These are phyloP conservation scores for Euborellia annulipes DNA, from an alignment of 1,140 invertebrate species.

Conservation along the genomic window DNA sequence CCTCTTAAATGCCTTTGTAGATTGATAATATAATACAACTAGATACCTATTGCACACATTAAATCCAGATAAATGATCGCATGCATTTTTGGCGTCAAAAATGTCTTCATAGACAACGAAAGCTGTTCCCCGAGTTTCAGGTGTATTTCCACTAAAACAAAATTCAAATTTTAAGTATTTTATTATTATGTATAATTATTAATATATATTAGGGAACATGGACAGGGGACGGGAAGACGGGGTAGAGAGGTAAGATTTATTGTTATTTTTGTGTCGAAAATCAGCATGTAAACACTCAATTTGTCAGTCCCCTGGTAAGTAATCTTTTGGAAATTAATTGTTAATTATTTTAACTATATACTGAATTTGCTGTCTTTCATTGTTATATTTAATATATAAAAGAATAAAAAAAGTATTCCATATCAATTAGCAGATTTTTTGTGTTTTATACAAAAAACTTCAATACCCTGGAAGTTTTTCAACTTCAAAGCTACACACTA, in stretches of 20 bases:
- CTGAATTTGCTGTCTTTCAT: too few species aligned
- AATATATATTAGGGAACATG: neutral
- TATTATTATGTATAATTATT: neutral
- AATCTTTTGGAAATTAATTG: too few species aligned
- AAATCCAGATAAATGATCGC: conserved; percentile 96
- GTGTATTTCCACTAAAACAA: conserved; percentile 78
- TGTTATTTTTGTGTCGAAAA: neutral
- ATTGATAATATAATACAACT: conserved; percentile 92
- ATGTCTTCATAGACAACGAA: conserved; percentile 99
- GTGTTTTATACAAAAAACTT: too few species aligned
- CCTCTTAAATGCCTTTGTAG: conserved; percentile 89
- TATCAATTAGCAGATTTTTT: too few species aligned
- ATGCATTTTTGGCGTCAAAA: conserved; percentile 99
- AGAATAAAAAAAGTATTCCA: too few species aligned
- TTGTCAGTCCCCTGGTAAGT: too few species aligned
- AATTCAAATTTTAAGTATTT: conserved; percentile 10
- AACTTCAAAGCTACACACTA: too few species aligned
- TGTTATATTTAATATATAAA: too few species aligned
- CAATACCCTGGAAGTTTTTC: too few species aligned
- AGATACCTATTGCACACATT: conserved; percentile 98
- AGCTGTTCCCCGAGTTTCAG: conserved; percentile 93
- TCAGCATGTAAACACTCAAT: neutral
- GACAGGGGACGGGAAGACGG: neutral
- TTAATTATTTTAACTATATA: too few species aligned
- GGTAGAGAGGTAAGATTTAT: neutral